A percentile compares a stretch with the other conserved stretches of the same genome.
Conservation (phyloP, 2,113 vertebrate species). For the Eolophus roseicapilla region DNA sequence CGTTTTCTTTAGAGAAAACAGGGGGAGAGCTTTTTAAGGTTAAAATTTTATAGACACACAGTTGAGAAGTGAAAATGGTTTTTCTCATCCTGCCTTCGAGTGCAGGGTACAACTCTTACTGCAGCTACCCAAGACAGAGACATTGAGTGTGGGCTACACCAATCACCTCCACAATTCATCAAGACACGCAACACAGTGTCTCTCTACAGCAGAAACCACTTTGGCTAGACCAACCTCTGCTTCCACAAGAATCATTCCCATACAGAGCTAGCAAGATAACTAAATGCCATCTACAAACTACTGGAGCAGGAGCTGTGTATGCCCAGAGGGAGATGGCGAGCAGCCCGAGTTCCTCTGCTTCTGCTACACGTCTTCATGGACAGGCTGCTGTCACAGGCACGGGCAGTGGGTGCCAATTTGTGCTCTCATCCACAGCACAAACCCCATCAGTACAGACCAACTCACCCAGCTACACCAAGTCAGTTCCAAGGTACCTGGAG, state of each 20-base stretch:
- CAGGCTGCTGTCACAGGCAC: neutral
- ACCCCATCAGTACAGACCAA: neutral
- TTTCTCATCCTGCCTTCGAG: neutral
- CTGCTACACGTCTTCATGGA: accelerated
- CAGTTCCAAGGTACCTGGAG: neutral
- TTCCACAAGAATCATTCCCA: neutral
- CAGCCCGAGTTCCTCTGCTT: neutral
- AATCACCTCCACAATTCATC: accelerated
- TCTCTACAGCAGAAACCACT: neutral
- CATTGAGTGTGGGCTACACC: neutral
- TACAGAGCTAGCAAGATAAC: accelerated
- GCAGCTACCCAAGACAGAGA: neutral
- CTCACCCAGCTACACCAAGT: accelerated
- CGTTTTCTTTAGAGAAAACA: neutral
- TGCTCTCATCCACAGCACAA: neutral
- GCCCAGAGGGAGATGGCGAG: neutral
- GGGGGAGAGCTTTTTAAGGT: neutral
- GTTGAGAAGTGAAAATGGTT: neutral
- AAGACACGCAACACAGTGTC: accelerated
- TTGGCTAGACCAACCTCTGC: neutral
- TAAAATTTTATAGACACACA: neutral
- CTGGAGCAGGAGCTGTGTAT: neutral
- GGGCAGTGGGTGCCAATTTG: neutral
- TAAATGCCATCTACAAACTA: accelerated
- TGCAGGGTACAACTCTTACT: accelerated